These are phyloP conservation scores for Lanius ludovicianus DNA, from an alignment of 2,113 vertebrate species.

Conservation along the genomic window DNA sequence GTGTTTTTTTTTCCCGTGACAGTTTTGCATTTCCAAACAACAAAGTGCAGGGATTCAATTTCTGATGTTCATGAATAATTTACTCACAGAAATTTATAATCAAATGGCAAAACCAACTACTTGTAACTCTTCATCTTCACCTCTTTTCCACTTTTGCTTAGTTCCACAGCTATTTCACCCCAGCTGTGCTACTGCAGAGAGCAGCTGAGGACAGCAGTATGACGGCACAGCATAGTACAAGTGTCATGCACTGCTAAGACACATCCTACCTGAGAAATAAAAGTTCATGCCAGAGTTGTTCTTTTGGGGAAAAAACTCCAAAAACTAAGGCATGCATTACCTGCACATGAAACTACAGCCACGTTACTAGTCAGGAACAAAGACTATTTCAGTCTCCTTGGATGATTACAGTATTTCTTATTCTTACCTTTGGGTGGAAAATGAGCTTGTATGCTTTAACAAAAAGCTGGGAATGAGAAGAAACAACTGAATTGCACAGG, in stretches of 20 bases:
- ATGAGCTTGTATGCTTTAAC: not conserved
- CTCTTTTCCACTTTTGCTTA: not conserved
- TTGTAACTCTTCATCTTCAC: not conserved
- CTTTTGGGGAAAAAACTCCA: not conserved
- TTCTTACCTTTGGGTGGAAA: not conserved
- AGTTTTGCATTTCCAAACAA: not conserved
- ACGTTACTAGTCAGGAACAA: not conserved
- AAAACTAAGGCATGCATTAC: not conserved
- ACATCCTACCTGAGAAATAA: not conserved
- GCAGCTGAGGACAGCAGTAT: not conserved
- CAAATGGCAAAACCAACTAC: not conserved
- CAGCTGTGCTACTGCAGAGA: not conserved
- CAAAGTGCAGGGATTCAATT: not conserved
- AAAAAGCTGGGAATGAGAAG: not conserved
- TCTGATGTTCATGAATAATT: not conserved
- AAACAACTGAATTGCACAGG: not conserved
- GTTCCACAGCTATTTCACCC: not conserved
- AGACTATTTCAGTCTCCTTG: not conserved
- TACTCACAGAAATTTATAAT: not conserved
- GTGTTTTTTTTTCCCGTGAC: rapidly evolving
- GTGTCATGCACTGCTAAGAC: not conserved
- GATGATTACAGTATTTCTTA: not conserved
- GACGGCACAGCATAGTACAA: not conserved
- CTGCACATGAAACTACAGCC: not conserved
- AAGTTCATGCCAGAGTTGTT: not conserved